Conservation (phyloP, 53 echinoderm and acorn worm genomes). For the Crossaster papposus region DNA sequence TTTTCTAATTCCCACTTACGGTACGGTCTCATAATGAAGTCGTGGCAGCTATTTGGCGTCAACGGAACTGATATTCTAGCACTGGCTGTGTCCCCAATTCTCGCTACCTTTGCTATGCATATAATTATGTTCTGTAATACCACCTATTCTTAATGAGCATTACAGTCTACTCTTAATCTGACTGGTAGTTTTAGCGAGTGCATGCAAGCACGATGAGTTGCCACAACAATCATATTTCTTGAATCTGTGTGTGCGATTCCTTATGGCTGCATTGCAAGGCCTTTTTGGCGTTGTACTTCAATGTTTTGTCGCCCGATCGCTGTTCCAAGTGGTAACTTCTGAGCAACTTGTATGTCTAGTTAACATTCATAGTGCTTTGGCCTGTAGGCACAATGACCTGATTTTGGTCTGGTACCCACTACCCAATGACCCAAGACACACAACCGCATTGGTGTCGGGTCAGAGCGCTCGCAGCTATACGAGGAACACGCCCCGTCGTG, state of each 20-base stretch:
- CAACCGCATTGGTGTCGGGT: neutral
- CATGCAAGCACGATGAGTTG: too few relatives aligned
- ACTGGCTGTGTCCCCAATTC: neutral
- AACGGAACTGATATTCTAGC: neutral
- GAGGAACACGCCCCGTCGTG: neutral
- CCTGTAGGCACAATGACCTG: too few relatives aligned
- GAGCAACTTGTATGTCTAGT: neutral
- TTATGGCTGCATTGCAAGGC: neutral
- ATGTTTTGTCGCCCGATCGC: neutral
- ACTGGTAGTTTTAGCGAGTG: neutral
- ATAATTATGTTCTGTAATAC: neutral
- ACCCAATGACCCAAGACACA: neutral
- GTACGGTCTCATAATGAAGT: neutral
- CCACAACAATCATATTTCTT: neutral
- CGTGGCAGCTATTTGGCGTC: neutral
- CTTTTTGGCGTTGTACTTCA: neutral
- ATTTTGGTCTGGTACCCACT: neutral
- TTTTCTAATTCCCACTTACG: constrained; percentile 10
- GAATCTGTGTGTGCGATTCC: neutral
- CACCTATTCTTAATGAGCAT: neutral
- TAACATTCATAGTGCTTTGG: too few relatives aligned
- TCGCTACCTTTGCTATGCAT: neutral
- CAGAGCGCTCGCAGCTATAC: neutral
- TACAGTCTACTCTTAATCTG: neutral
- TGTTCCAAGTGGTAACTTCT: constrained; percentile 9